A percentile compares a stretch with the other conserved stretches of the same genome.
Conservation (phyloP, 2,797 vertebrate genomes). For the Arremon brunneinucha region DNA sequence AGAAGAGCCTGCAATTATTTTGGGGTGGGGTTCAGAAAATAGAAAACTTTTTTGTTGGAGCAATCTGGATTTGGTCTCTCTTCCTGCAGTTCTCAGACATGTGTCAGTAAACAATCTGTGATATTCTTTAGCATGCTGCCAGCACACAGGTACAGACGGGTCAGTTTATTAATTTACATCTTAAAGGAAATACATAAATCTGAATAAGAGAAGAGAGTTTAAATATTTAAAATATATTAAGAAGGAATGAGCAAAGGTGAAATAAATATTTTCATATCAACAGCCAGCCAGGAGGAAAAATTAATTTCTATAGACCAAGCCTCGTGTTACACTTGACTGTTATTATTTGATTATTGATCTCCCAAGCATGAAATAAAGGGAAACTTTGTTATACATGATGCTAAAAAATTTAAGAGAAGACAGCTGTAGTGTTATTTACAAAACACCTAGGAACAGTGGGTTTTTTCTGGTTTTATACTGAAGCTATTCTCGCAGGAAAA, state of each 20-base stretch:
- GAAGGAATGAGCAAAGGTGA: neutral
- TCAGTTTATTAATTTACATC: neutral
- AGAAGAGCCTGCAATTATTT: neutral
- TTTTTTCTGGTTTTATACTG: neutral
- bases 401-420: neutral
- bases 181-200: neutral
- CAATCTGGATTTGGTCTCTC: neutral
- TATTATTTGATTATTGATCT: neutral
- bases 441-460: fast-evolving
- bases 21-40: neutral
- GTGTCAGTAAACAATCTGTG: neutral
- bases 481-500: neutral
- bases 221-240: neutral
- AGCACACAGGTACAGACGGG: neutral
- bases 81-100: neutral
- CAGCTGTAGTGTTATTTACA: neutral
- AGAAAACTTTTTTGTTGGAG: neutral
- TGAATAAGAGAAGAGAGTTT: neutral
- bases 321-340: neutral
- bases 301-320: neutral
- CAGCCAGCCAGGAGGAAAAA: neutral
- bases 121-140: neutral
- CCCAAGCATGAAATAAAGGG: neutral
- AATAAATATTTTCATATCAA: neutral
- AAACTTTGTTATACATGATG: neutral